phyloP scores from a whole-genome alignment of 2,888 invertebrate species.

The Sphaerophoria rueppellii region DNA sequence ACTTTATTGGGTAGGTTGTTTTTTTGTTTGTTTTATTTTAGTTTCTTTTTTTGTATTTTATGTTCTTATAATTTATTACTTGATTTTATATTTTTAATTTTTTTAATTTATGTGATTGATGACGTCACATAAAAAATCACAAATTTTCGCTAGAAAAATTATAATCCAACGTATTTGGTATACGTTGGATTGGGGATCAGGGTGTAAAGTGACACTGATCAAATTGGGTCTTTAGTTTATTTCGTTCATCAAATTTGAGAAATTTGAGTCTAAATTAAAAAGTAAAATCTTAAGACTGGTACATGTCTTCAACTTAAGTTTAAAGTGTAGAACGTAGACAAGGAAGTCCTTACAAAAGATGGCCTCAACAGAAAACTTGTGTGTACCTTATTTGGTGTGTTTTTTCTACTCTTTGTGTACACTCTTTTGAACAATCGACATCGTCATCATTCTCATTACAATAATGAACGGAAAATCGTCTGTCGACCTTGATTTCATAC shows the following conservation, averaged over 20 bases:
- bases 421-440: too few species aligned
- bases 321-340: too few species aligned
- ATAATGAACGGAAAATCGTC: constrained; percentile 1
- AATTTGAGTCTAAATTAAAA: too few species aligned
- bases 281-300: too few species aligned
- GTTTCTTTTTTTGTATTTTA: constrained; percentile 41
- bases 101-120: not conserved
- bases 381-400: too few species aligned
- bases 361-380: too few species aligned
- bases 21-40: constrained; percentile 28
- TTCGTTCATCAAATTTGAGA: not conserved
- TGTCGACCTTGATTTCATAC: constrained; percentile 19
- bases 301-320: too few species aligned
- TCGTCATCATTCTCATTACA: not conserved
- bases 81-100: not conserved
- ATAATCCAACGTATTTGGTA: too few species aligned
- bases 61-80: not conserved
- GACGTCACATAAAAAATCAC: not conserved
- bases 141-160: not conserved
- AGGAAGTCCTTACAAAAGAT: too few species aligned
- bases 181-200: too few species aligned
- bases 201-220: too few species aligned
- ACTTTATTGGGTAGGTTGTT: constrained; percentile 81
- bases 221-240: not conserved
- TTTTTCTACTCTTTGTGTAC: too few species aligned